Percentiles rank a stretch among this genome's conserved stretches.
Evolutionary conservation across 2,797 vertebrate genomes (phyloP).

Genomic region (Myoxocephalus aenaeus): DNA sequence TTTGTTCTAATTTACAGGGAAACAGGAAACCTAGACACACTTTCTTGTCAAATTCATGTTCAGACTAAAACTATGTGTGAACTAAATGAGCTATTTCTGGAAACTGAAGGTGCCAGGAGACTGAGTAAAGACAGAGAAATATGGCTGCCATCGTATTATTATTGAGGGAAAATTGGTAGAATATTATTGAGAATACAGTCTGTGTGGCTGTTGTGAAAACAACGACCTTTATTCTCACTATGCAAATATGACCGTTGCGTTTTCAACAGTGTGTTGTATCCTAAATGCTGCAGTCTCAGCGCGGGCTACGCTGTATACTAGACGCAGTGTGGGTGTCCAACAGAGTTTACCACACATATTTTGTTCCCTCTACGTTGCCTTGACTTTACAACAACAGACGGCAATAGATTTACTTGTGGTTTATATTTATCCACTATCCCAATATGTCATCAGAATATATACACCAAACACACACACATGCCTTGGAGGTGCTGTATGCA

Average conservation of each 20-base stretch:
- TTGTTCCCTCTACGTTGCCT: too few species aligned
- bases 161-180: neutral
- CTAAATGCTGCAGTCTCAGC: neutral
- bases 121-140: neutral
- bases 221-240: neutral
- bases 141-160: neutral
- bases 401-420: too few species aligned
- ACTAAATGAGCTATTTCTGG: neutral
- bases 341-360: slow-evolving; percentile 27
- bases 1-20: slow-evolving; percentile 16
- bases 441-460: too few species aligned
- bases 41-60: neutral
- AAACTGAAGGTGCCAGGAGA: neutral
- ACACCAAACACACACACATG: too few species aligned
- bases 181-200: neutral
- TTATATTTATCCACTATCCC: too few species aligned
- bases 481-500: too few species aligned
- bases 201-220: neutral
- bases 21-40: slow-evolving; percentile 20
- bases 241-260: neutral
- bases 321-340: slow-evolving; percentile 25
- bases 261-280: neutral
- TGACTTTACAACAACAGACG: too few species aligned
- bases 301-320: slow-evolving; percentile 8
- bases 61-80: neutral